Evolutionary conservation across 2,113 vertebrate genomes (phyloP).

Genomic region (Litocranius walleri): DNA sequence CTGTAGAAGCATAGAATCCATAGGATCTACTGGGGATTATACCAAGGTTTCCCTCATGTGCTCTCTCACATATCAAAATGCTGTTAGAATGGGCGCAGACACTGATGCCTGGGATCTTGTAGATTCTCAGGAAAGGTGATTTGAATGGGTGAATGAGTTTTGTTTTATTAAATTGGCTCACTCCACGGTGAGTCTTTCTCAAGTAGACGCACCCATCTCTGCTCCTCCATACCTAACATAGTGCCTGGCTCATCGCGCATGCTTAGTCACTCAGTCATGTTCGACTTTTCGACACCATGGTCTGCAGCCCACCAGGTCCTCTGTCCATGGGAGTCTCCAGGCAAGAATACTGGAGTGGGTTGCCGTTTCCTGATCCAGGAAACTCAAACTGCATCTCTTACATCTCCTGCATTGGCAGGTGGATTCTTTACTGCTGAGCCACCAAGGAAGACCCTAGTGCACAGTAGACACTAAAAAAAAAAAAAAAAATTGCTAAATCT

Average conservation of each 20-base stretch:
- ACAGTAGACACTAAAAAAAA: not conserved
- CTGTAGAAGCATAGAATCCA: not conserved
- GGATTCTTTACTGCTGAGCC: not conserved
- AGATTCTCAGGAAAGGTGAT: not conserved
- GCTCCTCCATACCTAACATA: not conserved
- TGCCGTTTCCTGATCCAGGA: not conserved
- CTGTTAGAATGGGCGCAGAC: not conserved
- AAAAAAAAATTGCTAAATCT: not conserved
- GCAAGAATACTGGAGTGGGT: not conserved
- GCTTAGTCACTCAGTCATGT: not conserved
- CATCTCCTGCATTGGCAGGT: not conserved
- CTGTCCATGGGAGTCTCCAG: not conserved
- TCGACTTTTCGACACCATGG: not conserved
- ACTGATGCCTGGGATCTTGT: not conserved
- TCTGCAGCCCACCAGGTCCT: not conserved
- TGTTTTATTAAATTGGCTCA: not conserved
- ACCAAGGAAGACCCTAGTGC: not conserved
- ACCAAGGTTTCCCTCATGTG: not conserved
- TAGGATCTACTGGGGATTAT: not conserved
- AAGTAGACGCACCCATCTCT: not conserved
- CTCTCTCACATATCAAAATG: not conserved
- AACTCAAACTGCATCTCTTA: not conserved
- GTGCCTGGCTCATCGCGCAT: accelerated
- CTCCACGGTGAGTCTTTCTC: not conserved
- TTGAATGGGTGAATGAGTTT: not conserved